Base-by-base conservation (phyloP, 2,797 vertebrate species). In the Xyrichtys novacula region DNA sequence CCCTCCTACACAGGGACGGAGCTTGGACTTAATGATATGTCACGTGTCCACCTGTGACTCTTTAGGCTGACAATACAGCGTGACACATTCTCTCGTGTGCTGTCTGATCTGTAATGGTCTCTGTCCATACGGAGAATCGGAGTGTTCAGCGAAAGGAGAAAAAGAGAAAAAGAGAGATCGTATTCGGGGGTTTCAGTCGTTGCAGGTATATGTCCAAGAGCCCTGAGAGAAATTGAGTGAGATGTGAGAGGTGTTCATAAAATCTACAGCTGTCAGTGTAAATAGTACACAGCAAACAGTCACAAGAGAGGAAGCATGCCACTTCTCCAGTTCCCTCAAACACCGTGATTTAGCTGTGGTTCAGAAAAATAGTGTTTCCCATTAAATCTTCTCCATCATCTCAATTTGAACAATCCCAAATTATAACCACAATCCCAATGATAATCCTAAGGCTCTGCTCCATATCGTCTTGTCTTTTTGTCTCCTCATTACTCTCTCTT, bases 1-100 rank as follows among this genome's bases (percentile, higher is more conserved):
- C 73, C 74, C 76, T 78, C 84, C 76, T 74, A 77, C 81, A 78
- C 22, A 28, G 71, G 72, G 57, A 87, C 80, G 61, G 64, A 75
- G 76, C 76, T 62, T 65, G 80, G 76, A 75, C 88, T 86, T 89
- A 88, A 91, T 87, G 85, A 75, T 85, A 79, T 86, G 76, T 87
- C 89, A 87, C 76, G 49, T 82, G 78, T 78, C 83, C 86, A 88
- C 87, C 84, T 87, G 84, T 78, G 84, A 84, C 80, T 80, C 68
- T 50, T 2, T 5, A 6, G 48, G 56, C 56, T 60, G 64, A 63
- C 57, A 25, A 70, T 74, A 44, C 44, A 7, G 62, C 36, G 31
- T 71, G 81, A 80, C 83, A 72, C 81, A 49, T 79, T 74, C 73
- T 79, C 79, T 39, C 1, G 29, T 25, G 56, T 12, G 40, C 62